Evolutionary conservation across 2,113 vertebrate species (phyloP).

Genomic region (Chiloscyllium plagiosum): DNA sequence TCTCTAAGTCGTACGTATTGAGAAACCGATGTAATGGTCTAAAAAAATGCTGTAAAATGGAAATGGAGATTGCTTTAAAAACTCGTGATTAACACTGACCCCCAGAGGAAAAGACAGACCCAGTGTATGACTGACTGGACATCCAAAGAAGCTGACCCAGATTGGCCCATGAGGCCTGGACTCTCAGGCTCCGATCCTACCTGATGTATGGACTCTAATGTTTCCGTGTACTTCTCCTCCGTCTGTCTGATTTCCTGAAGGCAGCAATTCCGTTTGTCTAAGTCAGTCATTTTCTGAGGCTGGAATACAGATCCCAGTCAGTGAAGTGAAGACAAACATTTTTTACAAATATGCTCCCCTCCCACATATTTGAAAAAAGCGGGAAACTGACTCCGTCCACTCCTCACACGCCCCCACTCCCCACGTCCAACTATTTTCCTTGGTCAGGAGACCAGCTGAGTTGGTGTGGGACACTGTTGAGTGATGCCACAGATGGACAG

Average conservation of each 20-base stretch:
- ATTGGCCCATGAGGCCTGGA: no score
- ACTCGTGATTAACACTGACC: background rate
- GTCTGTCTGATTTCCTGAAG: slow-evolving; percentile 79
- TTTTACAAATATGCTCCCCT: no score
- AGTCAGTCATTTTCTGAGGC: slow-evolving; percentile 63
- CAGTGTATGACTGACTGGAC: no score
- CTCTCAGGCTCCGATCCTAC: slow-evolving; percentile 45
- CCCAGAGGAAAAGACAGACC: background rate
- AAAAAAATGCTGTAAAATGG: slow-evolving; percentile 69
- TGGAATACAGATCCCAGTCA: background rate
- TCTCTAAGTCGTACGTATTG: slow-evolving; percentile 66
- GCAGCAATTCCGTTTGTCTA: slow-evolving; percentile 79
- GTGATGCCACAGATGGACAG: no score
- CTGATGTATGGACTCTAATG: slow-evolving; percentile 76
- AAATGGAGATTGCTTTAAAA: background rate
- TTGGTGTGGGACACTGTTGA: background rate
- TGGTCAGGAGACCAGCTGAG: background rate
- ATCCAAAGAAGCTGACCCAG: background rate
- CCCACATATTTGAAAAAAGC: background rate
- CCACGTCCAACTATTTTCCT: background rate
- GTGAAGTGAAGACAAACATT: background rate
- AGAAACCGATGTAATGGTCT: slow-evolving; percentile 76
- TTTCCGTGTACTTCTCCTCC: slow-evolving; percentile 79
- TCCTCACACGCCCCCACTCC: no score
- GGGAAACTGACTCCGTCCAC: background rate